Evolutionary conservation across 2,113 vertebrate genomes (phyloP).

Genomic region (Garra rufa): DNA sequence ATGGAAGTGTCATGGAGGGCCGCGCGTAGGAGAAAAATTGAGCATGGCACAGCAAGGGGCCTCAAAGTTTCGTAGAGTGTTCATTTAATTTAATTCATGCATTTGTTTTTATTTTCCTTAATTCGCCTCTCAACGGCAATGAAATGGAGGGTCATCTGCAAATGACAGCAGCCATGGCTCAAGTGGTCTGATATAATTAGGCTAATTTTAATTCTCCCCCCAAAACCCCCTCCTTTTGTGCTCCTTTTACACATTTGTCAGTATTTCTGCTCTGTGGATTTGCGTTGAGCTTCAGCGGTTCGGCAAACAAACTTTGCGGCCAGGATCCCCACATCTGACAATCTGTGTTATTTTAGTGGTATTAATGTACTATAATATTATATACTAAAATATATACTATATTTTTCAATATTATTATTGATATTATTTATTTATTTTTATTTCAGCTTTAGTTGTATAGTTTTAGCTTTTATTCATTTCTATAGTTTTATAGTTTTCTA

Average conservation of each 20-base stretch:
- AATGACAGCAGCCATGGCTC: conserved; percentile 50
- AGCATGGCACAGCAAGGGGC: conserved; percentile 47
- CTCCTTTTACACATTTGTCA: conserved; percentile 47
- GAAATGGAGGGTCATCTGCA: conserved; percentile 51
- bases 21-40: conserved; percentile 60
- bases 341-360: not conserved
- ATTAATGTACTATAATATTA: not conserved
- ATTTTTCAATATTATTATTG: not conserved
- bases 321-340: not conserved
- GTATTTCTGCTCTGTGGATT: conserved; percentile 42
- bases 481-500: no score
- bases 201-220: conserved; percentile 42
- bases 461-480: not conserved
- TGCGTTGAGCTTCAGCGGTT: not conserved
- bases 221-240: not conserved
- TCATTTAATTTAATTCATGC: conserved; percentile 55
- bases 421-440: not conserved
- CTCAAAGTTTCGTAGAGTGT: conserved; percentile 44
- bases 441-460: not conserved
- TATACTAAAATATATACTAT: no score
- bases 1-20: conserved; percentile 62
- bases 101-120: conserved; percentile 63
- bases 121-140: conserved; percentile 53
- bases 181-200: conserved; percentile 55
- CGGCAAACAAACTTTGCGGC: not conserved